Evolutionary conservation across 2,113 vertebrate species (phyloP).

Genomic region (Lepisosteus oculatus): DNA sequence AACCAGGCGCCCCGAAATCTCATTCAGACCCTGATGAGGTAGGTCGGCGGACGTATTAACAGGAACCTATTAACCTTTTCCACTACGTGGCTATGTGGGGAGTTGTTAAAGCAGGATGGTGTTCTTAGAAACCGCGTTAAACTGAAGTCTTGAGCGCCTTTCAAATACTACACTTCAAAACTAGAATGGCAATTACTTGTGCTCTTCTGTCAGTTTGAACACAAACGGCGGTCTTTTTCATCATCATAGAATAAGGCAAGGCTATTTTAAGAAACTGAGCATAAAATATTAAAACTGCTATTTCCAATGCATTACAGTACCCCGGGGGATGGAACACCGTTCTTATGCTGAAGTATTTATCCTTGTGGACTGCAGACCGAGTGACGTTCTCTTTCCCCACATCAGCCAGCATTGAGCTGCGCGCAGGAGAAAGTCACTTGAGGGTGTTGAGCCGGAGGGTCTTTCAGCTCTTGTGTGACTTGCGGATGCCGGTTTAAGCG

Average conservation of each 20-base stretch:
- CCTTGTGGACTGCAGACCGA: background rate
- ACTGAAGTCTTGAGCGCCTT: no score
- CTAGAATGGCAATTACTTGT: no score
- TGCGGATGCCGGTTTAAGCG: conserved; percentile 28
- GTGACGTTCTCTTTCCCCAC: background rate
- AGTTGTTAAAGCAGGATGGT: no score
- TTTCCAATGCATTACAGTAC: background rate
- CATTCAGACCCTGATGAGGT: no score
- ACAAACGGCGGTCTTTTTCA: background rate
- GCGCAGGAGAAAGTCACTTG: background rate
- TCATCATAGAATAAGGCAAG: no score
- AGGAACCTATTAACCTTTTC: no score
- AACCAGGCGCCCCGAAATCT: no score
- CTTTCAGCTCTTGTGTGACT: background rate
- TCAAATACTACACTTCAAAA: no score
- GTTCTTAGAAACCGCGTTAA: no score
- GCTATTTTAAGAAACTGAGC: conserved; percentile 2
- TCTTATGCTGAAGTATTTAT: background rate
- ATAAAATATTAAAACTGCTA: conserved; percentile 1
- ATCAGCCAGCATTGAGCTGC: background rate
- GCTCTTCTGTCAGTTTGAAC: no score
- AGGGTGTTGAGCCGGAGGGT: background rate
- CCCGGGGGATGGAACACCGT: background rate
- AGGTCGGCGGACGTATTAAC: no score
- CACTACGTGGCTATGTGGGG: no score